These are phyloP conservation scores for Acrossocheilus fasciatus DNA, from an alignment of 2,797 vertebrate genomes.

Conservation along the genomic window DNA sequence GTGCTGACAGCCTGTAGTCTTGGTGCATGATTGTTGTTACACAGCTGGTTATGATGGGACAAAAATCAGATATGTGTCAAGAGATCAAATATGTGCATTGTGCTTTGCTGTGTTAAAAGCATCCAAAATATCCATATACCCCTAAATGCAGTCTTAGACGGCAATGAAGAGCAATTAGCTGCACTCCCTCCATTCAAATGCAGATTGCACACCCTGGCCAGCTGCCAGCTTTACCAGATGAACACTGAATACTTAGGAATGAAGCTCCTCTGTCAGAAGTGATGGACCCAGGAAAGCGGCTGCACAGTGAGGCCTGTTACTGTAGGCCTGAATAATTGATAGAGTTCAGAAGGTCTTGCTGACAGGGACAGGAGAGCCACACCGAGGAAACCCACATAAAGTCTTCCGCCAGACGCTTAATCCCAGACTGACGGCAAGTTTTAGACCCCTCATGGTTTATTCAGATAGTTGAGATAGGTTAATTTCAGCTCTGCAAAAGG, in stretches of 20 bases:
- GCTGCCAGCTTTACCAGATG: conserved; percentile 40
- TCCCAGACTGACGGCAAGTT: conserved; percentile 26
- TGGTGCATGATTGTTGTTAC: background rate
- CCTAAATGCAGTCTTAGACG: background rate
- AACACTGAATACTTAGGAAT: conserved; percentile 49
- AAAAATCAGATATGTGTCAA: background rate
- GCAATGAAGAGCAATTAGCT: conserved; percentile 9
- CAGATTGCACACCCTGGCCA: conserved; percentile 42
- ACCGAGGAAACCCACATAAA: conserved; percentile 39
- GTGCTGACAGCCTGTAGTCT: background rate
- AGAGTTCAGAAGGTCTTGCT: conserved; percentile 72
- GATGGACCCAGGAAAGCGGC: conserved; percentile 69
- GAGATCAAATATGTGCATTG: background rate
- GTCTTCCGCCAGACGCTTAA: conserved; percentile 20
- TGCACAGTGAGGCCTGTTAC: conserved; percentile 55
- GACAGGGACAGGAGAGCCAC: conserved; percentile 70
- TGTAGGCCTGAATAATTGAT: conserved; percentile 81
- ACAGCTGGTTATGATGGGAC: background rate
- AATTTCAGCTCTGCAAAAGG: conserved; percentile 40
- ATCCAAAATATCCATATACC: background rate
- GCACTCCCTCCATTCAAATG: conserved; percentile 35
- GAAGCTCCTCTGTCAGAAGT: conserved; percentile 75
- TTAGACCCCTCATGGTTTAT: conserved; percentile 61
- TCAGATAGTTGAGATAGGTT: conserved; percentile 54
- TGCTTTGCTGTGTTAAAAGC: background rate